Evolutionary conservation across 2,888 invertebrate species (phyloP).

Genomic region (Spisula solida): DNA sequence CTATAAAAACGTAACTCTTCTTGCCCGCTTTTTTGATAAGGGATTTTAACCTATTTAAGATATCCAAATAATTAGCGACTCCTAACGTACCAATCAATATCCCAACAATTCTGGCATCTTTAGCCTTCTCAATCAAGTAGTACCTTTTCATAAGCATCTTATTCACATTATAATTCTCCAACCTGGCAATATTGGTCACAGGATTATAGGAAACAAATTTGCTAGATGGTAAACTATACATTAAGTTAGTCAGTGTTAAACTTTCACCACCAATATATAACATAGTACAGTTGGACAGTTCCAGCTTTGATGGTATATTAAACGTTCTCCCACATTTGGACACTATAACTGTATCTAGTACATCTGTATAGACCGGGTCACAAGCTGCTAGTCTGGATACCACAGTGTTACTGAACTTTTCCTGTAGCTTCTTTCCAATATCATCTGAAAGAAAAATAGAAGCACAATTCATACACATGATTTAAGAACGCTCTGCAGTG

Average conservation of each 20-base stretch:
- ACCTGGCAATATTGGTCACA: conserved; percentile 64
- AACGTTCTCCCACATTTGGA: conserved; percentile 77
- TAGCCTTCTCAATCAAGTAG: conserved; percentile 95
- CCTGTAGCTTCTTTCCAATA: conserved; percentile 29
- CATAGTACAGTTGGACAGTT: conserved; percentile 89
- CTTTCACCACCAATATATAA: conserved; percentile 91
- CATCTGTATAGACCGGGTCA: background rate
- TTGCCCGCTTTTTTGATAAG: conserved; percentile 93
- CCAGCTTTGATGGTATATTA: conserved; percentile 61
- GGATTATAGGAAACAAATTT: conserved; percentile 87
- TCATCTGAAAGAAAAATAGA: conserved; percentile 55
- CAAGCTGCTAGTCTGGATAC: conserved; percentile 51
- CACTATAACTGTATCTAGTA: background rate
- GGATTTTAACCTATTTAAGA: conserved; percentile 92
- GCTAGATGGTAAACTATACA: conserved; percentile 87
- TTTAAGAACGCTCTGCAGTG: background rate
- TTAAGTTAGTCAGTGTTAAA: conserved; percentile 90
- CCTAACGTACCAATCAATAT: conserved; percentile 97
- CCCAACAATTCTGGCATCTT: conserved; percentile 95
- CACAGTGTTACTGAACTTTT: conserved; percentile 52
- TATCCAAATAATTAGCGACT: conserved; percentile 91
- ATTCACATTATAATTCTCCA: conserved; percentile 85
- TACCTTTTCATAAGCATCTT: conserved; percentile 93
- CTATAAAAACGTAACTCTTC: conserved; percentile 96
- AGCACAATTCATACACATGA: background rate